Evolutionary conservation across 1,140 invertebrate species (phyloP), one percentile per base, ranked within the genome.

Genomic region (Ostrea edulis): DNA sequence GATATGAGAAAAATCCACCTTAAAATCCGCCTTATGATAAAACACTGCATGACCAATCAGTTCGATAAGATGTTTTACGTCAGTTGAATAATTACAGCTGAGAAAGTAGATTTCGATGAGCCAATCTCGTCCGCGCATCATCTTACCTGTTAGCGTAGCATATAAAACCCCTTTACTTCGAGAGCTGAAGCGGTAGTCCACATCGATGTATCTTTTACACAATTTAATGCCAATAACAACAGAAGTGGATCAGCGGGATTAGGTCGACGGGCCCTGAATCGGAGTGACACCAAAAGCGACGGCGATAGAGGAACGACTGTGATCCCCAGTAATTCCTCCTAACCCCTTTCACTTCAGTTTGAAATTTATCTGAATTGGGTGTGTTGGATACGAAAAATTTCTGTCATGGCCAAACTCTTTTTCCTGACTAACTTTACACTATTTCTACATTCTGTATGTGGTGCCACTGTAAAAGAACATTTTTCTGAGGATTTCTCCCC

Each of bases 141-240:
- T 62, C 17, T 62, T 62, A 20, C n/a, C n/a, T n/a, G 7, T 17
- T n/a, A 62, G 20, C 17, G 5, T 62, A 20, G 14, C 17, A 2
- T 62, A 62, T 62, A 62, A n/a, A 62, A 62, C 5, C 55, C 68
- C 29, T 77, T 77, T 35, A 77, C 22, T 4, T 22, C 9, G 68
- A 77, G 22, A 77, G 68, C 68, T 77, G 25, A 77, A 77, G 25
- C 68, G 68, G 17, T 77, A 77, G 25, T 77, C 25, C 25, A 77
- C 68, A 35, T 77, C 68, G 68, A 77, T 77, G 25, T 35, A 77
- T 29, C 68, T 77, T 9, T 77, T 77, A 77, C 29, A 77, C 25
- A 77, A 77, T 77, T 77, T 77, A 77, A 77, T 77, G 68, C 25
- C 29, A 77, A 77, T 25, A 77, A 77, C 68, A 77, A 77, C 68